phyloP scores from a whole-genome alignment of 2,797 vertebrate genomes.

The Ispidina picta region DNA sequence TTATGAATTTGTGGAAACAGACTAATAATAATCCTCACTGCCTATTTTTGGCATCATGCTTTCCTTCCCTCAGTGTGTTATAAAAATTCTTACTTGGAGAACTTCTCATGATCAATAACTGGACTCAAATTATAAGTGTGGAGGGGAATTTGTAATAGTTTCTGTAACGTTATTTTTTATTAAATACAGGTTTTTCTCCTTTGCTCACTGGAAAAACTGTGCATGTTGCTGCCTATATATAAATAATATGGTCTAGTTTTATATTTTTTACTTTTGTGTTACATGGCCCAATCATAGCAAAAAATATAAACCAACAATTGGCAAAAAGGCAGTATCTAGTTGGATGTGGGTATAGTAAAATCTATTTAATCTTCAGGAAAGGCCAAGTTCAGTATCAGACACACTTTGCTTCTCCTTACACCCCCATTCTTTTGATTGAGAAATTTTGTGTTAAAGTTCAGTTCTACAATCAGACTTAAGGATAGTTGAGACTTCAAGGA shows the following conservation, averaged over 20 bases:
- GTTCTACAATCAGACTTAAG: neutral
- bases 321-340: neutral
- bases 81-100: neutral
- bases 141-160: neutral
- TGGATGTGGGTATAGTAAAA: neutral
- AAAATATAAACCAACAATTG: neutral
- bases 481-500: neutral
- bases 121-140: neutral
- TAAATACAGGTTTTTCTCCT: neutral
- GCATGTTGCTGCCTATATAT: neutral
- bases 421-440: neutral
- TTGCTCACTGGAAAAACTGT: neutral
- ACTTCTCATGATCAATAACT: neutral
- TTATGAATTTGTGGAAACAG: neutral
- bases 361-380: neutral
- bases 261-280: neutral
- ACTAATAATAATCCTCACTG: neutral
- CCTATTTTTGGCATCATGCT: neutral
- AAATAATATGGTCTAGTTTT: neutral
- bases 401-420: neutral
- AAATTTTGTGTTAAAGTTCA: neutral
- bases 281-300: neutral
- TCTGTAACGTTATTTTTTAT: neutral
- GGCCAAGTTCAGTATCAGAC: neutral
- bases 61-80: neutral